Evolutionary conservation across 2,113 vertebrate species (phyloP), one percentile per base, ranked within the genome.

Genomic region (Passerina amoena): DNA sequence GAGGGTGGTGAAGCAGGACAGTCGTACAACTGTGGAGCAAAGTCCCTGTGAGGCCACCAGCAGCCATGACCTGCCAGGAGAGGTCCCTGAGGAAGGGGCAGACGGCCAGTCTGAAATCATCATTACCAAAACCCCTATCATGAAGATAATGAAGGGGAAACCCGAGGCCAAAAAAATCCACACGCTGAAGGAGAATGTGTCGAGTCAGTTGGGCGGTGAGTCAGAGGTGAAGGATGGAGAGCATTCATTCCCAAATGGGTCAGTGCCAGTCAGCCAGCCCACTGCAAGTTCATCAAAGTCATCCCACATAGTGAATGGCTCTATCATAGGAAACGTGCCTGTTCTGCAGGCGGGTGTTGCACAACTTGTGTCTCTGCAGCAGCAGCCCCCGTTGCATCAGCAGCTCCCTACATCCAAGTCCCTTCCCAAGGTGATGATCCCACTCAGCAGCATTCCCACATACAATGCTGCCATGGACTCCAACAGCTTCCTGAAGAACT

Each of bases 371-470:
- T 98, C 99, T 1, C 98, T 99, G 84, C 98, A 99, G 88, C 98
- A 99, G 93, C 99, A 98, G 83, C 97, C 98, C 83, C 98, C 96
- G 0, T 38, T 98, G 57, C 97, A 98, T 89, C 97, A 98, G 90
- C 97, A 98, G 37, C 94, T 98, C 10, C 98, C 98, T 40, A 99
- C 98, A 1, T 98, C 99, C 94, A 99, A 99, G 96, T 98, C 99
- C 92, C 98, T 99, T 53, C 99, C 99, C 45, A 99, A 99, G 96
- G 99, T 99, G 89, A 99, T 99, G 99, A 99, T 99, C 96, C 99
- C 99, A 30, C 92, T 99, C 90, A 99, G 99, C 97, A 99, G 99
- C 98, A 99, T 99, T 97, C 99, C 99, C 18, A 99, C 99, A 0
- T 99, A 99, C 97, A 99, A 99, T 5, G 98, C 99, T 0, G 98